Conservation (phyloP, 2,797 vertebrate species). For the Tadarida brasiliensis region DNA sequence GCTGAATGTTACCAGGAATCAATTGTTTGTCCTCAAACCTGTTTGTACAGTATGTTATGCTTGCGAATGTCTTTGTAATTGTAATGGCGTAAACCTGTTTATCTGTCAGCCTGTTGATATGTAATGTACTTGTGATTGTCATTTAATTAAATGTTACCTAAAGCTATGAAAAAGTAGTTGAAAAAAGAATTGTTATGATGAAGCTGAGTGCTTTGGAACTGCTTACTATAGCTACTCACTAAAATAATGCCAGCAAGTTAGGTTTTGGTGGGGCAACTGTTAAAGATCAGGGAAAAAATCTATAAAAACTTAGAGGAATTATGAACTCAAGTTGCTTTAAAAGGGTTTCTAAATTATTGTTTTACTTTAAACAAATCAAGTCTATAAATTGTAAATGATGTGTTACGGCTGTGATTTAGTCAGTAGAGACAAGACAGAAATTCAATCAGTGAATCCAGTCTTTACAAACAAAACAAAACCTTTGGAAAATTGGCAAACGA, state of each 20-base stretch:
- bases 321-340: slow-evolving; percentile 15
- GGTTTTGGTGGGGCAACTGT: not conserved
- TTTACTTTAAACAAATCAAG: slow-evolving; percentile 48
- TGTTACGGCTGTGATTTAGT: not conserved
- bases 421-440: slow-evolving; percentile 13
- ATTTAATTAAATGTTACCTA: not conserved
- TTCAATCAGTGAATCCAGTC: not conserved
- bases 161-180: not conserved
- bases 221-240: not conserved
- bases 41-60: not conserved
- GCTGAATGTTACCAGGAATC: not conserved
- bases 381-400: not conserved
- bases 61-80: not conserved
- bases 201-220: not conserved
- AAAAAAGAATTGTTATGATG: not conserved
- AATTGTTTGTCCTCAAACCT: not conserved
- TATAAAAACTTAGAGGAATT: not conserved
- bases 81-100: not conserved
- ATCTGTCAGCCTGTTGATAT: not conserved
- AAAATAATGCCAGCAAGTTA: not conserved
- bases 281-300: not conserved
- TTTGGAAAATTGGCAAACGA: not conserved
- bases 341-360: slow-evolving; percentile 14
- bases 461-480: not conserved
- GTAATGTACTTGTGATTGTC: not conserved